Evolutionary conservation across 2,113 vertebrate species (phyloP), one percentile per base, ranked within the genome.

Genomic region (Pelusios castaneus): DNA sequence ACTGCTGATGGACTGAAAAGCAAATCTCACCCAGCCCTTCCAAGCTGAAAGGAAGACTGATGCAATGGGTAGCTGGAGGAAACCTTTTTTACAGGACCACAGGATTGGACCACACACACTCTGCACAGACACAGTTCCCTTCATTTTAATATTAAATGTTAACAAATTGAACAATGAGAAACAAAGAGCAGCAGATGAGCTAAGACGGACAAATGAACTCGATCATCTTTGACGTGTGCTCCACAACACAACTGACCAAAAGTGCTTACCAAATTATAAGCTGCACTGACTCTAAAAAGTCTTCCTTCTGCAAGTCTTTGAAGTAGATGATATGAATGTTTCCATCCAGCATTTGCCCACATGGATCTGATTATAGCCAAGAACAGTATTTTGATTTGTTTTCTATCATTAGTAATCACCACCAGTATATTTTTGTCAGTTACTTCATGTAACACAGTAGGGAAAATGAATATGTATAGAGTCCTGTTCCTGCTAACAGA

Each of bases 101-200:
- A 31, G 90, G 43, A 63, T 13, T 56, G 81, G 80, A 82, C 13
- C 54, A 52, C 51, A 41, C 3, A 38, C 16, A 4, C 14, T 63
- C 22, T 43, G 54, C 14, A 80, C 5, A 56, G 80, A 89, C 8
- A 76, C 41, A 45, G 25, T 25, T 76, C 25, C 24, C 73, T 76
- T 45, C 7, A 27, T 92, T 77, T 73, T 25, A 27, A 75, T 51
- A 84, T 89, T 54, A 88, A 31, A 91, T 38, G 80, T 38, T 63
- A 78, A 82, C 93, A 93, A 91, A 87, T n/a, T 80, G 45, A 94
- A 96, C 95, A 47, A 91, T 6, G 34, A 85, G 8, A 5, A 85
- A 90, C 91, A 95, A 45, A 75, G 19, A 73, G 24, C 24, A 76
- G 41, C 27, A 76, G 41, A 45, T 55, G 21, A 58, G 47, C 52